A percentile compares a stretch with the other conserved stretches of the same genome.
Evolutionary conservation across 1,140 invertebrate species (phyloP).

Genomic region (Dufourea novaeangliae): DNA sequence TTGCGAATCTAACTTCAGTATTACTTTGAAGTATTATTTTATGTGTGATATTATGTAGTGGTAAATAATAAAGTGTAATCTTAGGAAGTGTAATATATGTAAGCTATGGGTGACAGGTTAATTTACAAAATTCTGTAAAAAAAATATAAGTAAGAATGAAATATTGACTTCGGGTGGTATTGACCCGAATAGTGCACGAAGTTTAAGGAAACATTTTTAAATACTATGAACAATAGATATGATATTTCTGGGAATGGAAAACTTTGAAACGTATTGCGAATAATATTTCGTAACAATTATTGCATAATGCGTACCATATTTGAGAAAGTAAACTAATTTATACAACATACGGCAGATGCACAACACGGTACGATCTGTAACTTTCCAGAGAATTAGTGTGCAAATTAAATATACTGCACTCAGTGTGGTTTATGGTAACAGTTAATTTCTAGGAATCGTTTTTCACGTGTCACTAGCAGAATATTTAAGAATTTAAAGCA

Average conservation of each 20-base stretch:
- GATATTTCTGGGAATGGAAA: not conserved
- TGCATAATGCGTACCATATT: not conserved
- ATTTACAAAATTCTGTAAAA: too few relatives aligned
- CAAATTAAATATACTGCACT: not conserved
- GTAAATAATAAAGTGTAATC: too few relatives aligned
- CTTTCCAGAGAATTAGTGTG: not conserved
- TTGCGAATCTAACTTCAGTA: too few relatives aligned
- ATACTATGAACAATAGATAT: not conserved
- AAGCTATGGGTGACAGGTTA: too few relatives aligned
- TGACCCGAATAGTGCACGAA: too few relatives aligned
- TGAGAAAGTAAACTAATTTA: slow-evolving; percentile 5
- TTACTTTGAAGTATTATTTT: too few relatives aligned
- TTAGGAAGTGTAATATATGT: too few relatives aligned
- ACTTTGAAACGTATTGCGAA: not conserved
- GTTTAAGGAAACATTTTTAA: too few relatives aligned
- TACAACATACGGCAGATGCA: not conserved
- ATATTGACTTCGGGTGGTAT: too few relatives aligned
- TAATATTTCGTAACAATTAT: not conserved
- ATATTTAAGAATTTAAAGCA: not conserved
- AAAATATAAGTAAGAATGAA: too few relatives aligned
- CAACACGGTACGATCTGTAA: slow-evolving; percentile 5
- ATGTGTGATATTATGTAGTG: too few relatives aligned
- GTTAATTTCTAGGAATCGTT: not conserved
- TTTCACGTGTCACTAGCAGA: not conserved
- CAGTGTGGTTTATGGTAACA: not conserved